phyloP scores from a whole-genome alignment of 2,888 invertebrate genomes.

The Leptinotarsa rubiginosa region DNA sequence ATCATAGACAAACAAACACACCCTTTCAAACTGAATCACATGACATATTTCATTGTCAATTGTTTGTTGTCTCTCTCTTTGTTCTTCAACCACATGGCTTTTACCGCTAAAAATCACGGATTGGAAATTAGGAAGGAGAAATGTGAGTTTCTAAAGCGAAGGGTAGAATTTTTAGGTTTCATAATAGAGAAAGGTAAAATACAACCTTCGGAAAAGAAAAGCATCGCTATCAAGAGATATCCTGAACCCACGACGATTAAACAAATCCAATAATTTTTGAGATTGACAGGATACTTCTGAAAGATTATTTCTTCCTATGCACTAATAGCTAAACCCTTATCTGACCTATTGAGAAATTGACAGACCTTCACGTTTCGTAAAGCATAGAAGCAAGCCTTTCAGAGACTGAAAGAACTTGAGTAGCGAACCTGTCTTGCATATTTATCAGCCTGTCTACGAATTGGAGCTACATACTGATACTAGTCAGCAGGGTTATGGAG shows the following conservation, averaged over 20 bases:
- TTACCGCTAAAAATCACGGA: no score
- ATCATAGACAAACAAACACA: no score
- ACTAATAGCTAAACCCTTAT: conserved; percentile 56
- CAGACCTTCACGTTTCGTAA: conserved; percentile 41
- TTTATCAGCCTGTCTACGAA: conserved; percentile 38
- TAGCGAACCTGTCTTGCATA: conserved; percentile 41
- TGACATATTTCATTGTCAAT: no score
- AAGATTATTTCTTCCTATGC: conserved; percentile 58
- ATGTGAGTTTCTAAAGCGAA: conserved; percentile 57
- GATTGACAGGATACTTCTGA: conserved; percentile 58
- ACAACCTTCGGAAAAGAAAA: conserved; percentile 45
- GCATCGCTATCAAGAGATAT: conserved; percentile 48
- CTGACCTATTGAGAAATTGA: conserved; percentile 51
- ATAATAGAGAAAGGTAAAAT: conserved; percentile 47
- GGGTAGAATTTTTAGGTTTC: conserved; percentile 47
- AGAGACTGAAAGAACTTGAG: conserved; percentile 40
- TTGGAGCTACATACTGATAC: conserved; percentile 48
- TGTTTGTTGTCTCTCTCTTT: no score
- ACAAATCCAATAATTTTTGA: conserved; percentile 56
- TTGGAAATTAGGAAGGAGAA: conserved; percentile 58
- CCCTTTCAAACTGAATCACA: no score
- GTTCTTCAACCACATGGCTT: no score
- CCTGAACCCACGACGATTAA: conserved; percentile 53
- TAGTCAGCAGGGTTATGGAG: conserved; percentile 42
- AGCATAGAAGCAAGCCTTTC: conserved; percentile 37